phyloP scores from a whole-genome alignment of 1,140 invertebrate genomes.

The Drepana arcuata region DNA sequence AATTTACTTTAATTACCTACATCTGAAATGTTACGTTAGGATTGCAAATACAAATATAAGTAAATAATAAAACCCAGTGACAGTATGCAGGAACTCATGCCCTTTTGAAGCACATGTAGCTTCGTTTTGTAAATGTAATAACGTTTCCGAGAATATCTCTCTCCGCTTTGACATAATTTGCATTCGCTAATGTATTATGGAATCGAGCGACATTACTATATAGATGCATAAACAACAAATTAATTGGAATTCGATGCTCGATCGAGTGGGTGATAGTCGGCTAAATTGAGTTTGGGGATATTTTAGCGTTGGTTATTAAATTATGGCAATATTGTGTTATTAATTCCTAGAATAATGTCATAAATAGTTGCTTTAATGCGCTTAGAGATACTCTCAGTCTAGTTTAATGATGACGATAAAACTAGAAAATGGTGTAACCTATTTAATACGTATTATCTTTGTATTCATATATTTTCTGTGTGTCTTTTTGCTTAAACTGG shows the following conservation, averaged over 20 bases:
- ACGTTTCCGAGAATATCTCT: constrained; percentile 9
- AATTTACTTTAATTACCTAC: constrained; percentile 20
- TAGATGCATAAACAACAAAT: background rate
- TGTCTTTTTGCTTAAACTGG: too few relatives aligned
- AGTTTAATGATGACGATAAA: too few relatives aligned
- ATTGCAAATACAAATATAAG: too few relatives aligned
- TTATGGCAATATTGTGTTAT: background rate
- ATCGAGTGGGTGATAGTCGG: background rate
- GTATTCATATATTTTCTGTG: too few relatives aligned
- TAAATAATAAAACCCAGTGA: constrained; percentile 25
- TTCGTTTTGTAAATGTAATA: constrained; percentile 8
- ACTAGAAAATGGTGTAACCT: too few relatives aligned
- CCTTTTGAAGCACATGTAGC: constrained; percentile 9
- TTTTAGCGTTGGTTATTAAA: too few relatives aligned
- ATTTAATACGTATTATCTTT: too few relatives aligned
- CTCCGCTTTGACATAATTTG: constrained; percentile 22
- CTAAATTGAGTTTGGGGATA: too few relatives aligned
- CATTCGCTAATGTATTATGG: constrained; percentile 21
- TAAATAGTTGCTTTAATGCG: background rate
- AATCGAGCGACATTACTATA: constrained; percentile 1
- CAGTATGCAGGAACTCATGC: constrained; percentile 4
- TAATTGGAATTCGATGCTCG: background rate
- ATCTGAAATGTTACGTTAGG: too few relatives aligned
- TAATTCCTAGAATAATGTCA: background rate
- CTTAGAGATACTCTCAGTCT: too few relatives aligned